A percentile compares a stretch with the other conserved stretches of the same genome.
Conservation (phyloP, 2,888 invertebrate genomes). For the Theristus sp. region DNA sequence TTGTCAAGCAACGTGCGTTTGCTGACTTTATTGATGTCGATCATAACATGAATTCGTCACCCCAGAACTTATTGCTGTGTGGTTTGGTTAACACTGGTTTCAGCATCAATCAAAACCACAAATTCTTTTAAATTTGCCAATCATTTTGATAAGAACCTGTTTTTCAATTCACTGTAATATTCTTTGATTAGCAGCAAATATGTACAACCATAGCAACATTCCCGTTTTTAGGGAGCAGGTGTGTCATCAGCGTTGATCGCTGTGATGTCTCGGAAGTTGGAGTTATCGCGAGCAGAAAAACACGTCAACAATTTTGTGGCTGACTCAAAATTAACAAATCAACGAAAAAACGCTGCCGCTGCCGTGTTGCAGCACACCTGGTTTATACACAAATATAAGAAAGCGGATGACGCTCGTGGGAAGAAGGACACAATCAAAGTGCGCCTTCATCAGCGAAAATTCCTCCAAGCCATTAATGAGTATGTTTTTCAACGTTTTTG, state of each 20-base stretch:
- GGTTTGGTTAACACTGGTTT: too few species aligned
- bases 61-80: too few species aligned
- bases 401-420: slow-evolving; percentile 37
- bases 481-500: slow-evolving; percentile 33
- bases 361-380: slow-evolving; percentile 97
- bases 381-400: slow-evolving; percentile 93
- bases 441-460: slow-evolving; percentile 90
- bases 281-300: slow-evolving; percentile 86
- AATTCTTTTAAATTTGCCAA: too few species aligned
- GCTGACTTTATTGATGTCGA: too few species aligned
- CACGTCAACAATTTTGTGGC: slow-evolving; percentile 99
- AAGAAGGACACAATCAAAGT: slow-evolving; percentile 36
- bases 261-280: slow-evolving; percentile 95
- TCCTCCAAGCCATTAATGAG: slow-evolving; percentile 95
- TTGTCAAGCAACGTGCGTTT: too few species aligned
- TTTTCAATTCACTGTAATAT: too few species aligned
- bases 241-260: slow-evolving; percentile 97
- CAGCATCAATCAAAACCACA: too few species aligned
- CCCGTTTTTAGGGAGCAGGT: slow-evolving; percentile 95
- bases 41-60: too few species aligned
- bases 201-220: too few species aligned
- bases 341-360: slow-evolving; percentile 99
- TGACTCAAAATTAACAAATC: slow-evolving; percentile 98
- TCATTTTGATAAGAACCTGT: too few species aligned
- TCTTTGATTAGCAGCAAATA: too few species aligned